phyloP scores from a whole-genome alignment of 2,113 vertebrate genomes.

The Brachyhypopomus occidentalis region DNA sequence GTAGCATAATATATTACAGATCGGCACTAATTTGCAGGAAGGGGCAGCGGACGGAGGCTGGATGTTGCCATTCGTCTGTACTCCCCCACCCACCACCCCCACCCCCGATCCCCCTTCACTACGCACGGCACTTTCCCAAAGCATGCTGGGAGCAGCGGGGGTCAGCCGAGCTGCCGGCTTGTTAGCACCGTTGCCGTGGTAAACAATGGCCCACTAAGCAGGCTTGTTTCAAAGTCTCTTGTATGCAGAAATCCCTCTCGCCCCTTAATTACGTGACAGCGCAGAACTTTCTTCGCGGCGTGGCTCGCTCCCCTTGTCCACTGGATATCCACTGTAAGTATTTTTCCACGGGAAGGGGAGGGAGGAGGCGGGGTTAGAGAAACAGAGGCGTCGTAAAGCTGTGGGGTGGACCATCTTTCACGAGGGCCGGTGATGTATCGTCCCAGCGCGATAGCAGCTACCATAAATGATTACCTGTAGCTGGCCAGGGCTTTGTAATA shows the following conservation, averaged over 20 bases:
- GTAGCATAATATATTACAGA: conserved; percentile 59
- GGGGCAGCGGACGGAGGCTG: conserved; percentile 78
- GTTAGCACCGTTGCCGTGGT: conserved; percentile 76
- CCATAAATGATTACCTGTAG: conserved; percentile 83
- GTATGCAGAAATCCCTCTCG: conserved; percentile 50
- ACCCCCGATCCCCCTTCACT: not conserved
- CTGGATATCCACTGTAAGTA: conserved; percentile 52
- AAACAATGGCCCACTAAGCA: conserved; percentile 56
- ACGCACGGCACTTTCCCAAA: conserved; percentile 76
- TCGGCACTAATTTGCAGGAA: conserved; percentile 86
- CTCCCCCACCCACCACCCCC: too few species aligned
- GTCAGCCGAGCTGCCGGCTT: conserved; percentile 86
- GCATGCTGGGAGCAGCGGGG: conserved; percentile 86
- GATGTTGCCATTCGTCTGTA: not conserved
- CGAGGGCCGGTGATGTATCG: conserved; percentile 82
- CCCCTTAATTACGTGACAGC: conserved; percentile 53
- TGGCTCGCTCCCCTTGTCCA: conserved; percentile 22
- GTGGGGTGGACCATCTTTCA: conserved; percentile 81
- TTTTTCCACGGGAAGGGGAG: conserved; percentile 42
- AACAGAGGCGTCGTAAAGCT: conserved; percentile 71
- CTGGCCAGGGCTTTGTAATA: conserved; percentile 86
- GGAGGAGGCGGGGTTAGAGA: conserved; percentile 73
- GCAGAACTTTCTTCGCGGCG: conserved; percentile 45
- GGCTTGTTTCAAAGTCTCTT: conserved; percentile 47
- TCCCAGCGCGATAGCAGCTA: conserved; percentile 72